Evolutionary conservation across 2,113 vertebrate genomes (phyloP).

Genomic region (Phrynosoma platyrhinos): DNA sequence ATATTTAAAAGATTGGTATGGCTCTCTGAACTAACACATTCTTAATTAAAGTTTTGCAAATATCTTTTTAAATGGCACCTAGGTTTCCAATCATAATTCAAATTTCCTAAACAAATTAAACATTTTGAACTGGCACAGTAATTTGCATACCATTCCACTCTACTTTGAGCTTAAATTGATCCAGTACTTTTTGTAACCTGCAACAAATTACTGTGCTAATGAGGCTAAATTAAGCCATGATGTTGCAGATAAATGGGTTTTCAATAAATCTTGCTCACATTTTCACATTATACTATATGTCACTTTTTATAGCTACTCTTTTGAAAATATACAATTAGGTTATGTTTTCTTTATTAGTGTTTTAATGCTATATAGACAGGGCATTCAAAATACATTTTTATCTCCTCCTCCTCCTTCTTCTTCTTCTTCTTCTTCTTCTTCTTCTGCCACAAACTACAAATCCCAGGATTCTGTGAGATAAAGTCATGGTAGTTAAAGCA

Average conservation of each 20-base stretch:
- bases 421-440: no score
- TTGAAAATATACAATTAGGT: not conserved
- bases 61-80: constrained; percentile 42
- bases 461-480: no score
- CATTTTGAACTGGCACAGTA: constrained; percentile 54
- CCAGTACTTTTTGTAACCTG: constrained; percentile 61
- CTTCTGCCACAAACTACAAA: no score
- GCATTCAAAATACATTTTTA: not conserved
- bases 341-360: not conserved
- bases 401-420: not conserved
- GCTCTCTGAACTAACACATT: constrained; percentile 18
- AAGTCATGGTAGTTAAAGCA: no score
- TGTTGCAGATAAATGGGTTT: constrained; percentile 62
- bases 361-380: fast-evolving
- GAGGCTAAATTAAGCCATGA: constrained; percentile 61
- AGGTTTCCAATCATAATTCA: constrained; percentile 40
- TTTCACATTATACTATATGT: constrained; percentile 18
- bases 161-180: constrained; percentile 70
- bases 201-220: constrained; percentile 66
- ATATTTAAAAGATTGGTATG: constrained; percentile 29
- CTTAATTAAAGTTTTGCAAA: constrained; percentile 38
- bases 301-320: not conserved
- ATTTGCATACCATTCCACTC: constrained; percentile 62
- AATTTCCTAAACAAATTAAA: constrained; percentile 61
- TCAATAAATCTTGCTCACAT: constrained; percentile 19